Base-by-base conservation (phyloP, 2,797 vertebrate genomes). In the Oreochromis mossambicus region DNA sequence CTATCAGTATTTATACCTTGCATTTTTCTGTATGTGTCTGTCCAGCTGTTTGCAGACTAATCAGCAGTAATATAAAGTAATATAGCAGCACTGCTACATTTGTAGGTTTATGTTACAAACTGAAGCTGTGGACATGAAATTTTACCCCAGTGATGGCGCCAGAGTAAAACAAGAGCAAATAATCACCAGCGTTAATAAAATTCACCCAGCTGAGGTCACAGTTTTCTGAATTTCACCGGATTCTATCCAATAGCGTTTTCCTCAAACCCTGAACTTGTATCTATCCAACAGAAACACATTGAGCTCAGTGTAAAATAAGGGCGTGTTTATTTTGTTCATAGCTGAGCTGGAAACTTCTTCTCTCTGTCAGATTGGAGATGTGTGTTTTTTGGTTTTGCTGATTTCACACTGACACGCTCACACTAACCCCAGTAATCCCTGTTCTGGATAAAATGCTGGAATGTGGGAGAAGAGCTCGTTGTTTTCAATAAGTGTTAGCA, bases 401-500 rank as follows among this genome's bases (percentile, higher is more conserved):
- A 79, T 88, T 79, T 89, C 85, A 70, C 77, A 66, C 83, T 48
- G 79, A 73, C 83, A n/a, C 82, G 13, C 50, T 54, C 81, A 19
- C 34, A 2, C 61, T 80, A 54, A 78, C 66, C 77, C 5, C 17
- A 75, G 17, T 82, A 73, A 87, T 88, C 83, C 81, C 80, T 12
- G 17, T 79, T 50, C 17, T 83, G 88, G 89, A 91, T 75, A 32
- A 32, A 90, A 86, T 78, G 70, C 75, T 77, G 88, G 89, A 91
- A 93, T 93, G 92, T 83, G 52, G 77, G 73, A 61, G 52, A 79
- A n/a, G 68, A 38, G 29, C 34, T 83, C 56, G 85, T 91, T 90
- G 14, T 90, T 84, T 86, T 88, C 19, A 48, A 36, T 15, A 84
- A 36, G 79, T 58, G 81, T 82, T 48, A 75, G 11, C 77, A 54